These are phyloP conservation scores for Melospiza melodia DNA, from an alignment of 2,113 vertebrate species.

Conservation along the genomic window DNA sequence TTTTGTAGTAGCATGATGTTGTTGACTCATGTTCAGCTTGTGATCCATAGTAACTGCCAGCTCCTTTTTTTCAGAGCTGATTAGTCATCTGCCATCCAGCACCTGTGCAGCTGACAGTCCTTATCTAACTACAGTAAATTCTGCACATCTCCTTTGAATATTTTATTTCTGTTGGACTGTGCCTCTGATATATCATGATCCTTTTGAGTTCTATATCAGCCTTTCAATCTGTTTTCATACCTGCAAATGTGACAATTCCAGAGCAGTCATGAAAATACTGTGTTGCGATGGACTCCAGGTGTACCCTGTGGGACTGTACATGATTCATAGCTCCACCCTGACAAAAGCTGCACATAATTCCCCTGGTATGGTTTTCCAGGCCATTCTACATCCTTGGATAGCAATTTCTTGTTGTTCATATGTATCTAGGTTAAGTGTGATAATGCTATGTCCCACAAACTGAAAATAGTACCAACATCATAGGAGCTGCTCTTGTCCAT, in stretches of 20 bases:
- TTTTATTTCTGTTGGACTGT: background rate
- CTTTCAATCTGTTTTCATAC: background rate
- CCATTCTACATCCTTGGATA: background rate
- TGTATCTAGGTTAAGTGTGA: background rate
- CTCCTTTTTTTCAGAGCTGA: background rate
- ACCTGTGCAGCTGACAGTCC: background rate
- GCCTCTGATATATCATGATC: background rate
- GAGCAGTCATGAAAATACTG: background rate
- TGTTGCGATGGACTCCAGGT: background rate
- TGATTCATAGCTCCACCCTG: background rate
- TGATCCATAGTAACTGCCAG: constrained; percentile 3
- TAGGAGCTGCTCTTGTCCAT: background rate
- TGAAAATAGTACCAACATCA: background rate
- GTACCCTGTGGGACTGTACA: background rate
- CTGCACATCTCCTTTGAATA: accelerated
- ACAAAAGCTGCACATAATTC: background rate
- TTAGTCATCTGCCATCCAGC: background rate
- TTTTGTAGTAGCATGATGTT: constrained; percentile 25
- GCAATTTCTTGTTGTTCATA: background rate
- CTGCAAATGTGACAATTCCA: background rate
- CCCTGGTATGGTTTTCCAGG: background rate
- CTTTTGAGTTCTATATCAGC: background rate
- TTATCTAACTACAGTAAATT: background rate
- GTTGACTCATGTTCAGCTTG: constrained; percentile 52
- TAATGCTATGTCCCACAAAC: background rate